A percentile compares a stretch with the other conserved stretches of the same genome.
phyloP scores from a whole-genome alignment of 1,140 invertebrate species.

The Palaemon carinicauda region DNA sequence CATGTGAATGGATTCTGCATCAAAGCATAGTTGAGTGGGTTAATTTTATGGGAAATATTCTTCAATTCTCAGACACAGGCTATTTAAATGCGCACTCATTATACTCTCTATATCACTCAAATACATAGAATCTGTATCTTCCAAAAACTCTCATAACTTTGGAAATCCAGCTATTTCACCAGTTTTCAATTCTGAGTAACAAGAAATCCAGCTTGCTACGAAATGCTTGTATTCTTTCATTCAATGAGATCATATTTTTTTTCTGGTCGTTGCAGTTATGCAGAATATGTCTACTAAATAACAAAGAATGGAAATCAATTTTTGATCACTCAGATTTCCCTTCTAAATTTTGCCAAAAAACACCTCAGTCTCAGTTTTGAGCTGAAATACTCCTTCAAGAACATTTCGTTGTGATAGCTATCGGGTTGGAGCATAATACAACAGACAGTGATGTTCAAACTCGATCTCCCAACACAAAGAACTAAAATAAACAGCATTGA shows the following conservation, averaged over 20 bases:
- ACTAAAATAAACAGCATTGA: constrained; percentile 31
- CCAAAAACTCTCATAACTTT: constrained; percentile 28
- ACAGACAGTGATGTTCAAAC: constrained; percentile 34
- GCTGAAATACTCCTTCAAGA: constrained; percentile 31
- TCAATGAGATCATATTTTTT: constrained; percentile 3
- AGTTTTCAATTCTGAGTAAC: constrained; percentile 10
- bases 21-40: constrained; percentile 22
- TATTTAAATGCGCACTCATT: constrained; percentile 29
- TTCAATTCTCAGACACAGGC: constrained; percentile 18
- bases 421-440: constrained; percentile 46
- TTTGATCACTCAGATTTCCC: constrained; percentile 27
- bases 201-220: background rate
- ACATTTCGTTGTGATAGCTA: constrained; percentile 27
- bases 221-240: constrained; percentile 31
- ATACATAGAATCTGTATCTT: constrained; percentile 4
- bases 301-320: constrained; percentile 17
- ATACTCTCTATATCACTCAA: constrained; percentile 27
- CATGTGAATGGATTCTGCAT: constrained; percentile 19
- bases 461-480: constrained; percentile 36
- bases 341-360: constrained; percentile 21
- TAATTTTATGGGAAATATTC: constrained; percentile 10
- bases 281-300: constrained; percentile 31
- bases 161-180: constrained; percentile 24
- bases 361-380: constrained; percentile 29
- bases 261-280: constrained; percentile 17